Base-by-base conservation (phyloP, 2,888 invertebrate species). In the Suillia variegata region DNA sequence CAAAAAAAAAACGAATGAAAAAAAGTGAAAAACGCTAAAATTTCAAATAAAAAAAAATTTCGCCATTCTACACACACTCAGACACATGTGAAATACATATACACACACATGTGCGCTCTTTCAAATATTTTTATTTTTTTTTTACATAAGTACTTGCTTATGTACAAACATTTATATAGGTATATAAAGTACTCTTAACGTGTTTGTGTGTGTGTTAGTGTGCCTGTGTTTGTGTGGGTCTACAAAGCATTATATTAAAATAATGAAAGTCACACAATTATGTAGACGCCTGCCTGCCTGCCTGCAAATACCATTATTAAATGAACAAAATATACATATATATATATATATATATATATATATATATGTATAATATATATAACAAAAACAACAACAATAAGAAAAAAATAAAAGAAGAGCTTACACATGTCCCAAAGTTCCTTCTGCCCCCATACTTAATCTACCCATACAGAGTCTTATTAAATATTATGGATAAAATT, bases 221-320 rank as follows among this genome's bases (percentile, higher is more conserved):
- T 22, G 42, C 59, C 54, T 53, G 34, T 51, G 49, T 54, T 24
- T 47, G 20, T 54, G 49, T 42, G 54, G 21, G 34, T 17, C 50
- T 56, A 34, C 54, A 54, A 57, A 62, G 61, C 57, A 58, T 57
- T 54, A 58, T 66, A 64, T 67, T 62, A 63, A 62, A 65, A 68
- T 68, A 66, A 59, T 69, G 63, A 65, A 67, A 68, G 67, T 66
- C 64, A 66, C 58, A 61, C 62, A 66, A 70, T 68, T 65, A 69
- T 64, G 65, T 62, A 61, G 62, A 64, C 56, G 62, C 58, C 58
- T 58, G 57, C 61, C 62, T 54, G 62, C 58, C 58, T 58, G 57
- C 61, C 62, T 54, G 58, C 52, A 58, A 61, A 58, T 42, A 57
- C 54, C 52, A 49, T 61, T 59, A 50, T 54, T 54, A 54, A 59